phyloP scores from a whole-genome alignment of 2,888 invertebrate species.

The Troilus luridus region DNA sequence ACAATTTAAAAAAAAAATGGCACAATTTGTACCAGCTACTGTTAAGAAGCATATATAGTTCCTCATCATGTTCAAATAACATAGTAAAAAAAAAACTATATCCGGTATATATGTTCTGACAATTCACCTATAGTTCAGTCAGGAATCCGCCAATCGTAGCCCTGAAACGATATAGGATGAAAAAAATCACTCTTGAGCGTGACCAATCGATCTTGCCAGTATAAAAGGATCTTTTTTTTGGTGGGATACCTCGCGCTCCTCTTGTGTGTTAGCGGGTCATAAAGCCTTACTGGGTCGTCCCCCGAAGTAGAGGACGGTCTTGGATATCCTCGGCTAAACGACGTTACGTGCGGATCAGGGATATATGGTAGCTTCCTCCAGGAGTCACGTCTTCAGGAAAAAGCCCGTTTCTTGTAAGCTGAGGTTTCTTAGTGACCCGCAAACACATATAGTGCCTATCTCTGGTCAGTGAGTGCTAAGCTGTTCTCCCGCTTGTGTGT shows the following conservation, averaged over 20 bases:
- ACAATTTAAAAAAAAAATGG: no score
- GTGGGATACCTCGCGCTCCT: conserved; percentile 1
- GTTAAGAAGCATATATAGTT: no score
- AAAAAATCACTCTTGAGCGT: conserved; percentile 14
- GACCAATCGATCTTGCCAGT: background rate
- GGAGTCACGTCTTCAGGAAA: background rate
- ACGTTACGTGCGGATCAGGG: conserved; percentile 40
- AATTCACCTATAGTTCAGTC: background rate
- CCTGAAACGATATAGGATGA: background rate
- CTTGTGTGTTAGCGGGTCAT: conserved; percentile 23
- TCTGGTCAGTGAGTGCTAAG: background rate
- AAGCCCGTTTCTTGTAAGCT: conserved; percentile 36
- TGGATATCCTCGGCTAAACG: conserved; percentile 6
- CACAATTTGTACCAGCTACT: no score
- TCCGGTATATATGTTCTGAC: background rate
- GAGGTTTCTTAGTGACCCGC: background rate
- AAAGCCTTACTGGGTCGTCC: conserved; percentile 21
- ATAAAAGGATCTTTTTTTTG: background rate
- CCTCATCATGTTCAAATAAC: background rate
- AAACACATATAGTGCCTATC: conserved; percentile 17
- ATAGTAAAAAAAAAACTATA: background rate
- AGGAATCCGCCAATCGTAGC: background rate
- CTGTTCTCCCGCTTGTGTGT: background rate
- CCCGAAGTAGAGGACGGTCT: conserved; percentile 23
- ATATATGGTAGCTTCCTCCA: background rate